Base-by-base conservation (phyloP, 2,888 invertebrate genomes). In the Schizaphis graminum region DNA sequence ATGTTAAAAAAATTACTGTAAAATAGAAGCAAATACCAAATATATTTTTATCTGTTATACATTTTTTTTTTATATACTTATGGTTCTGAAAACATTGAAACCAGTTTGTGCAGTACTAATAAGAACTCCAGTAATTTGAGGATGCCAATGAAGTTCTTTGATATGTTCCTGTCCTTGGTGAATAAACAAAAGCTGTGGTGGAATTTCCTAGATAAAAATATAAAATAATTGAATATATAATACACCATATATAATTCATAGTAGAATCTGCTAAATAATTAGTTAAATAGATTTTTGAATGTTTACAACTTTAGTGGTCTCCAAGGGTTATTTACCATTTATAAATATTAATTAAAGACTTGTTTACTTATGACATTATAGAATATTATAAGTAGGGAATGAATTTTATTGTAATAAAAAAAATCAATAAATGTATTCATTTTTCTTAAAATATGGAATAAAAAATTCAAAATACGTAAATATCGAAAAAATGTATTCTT, bases 101-200 rank as follows among this genome's bases (percentile, higher is more conserved):
- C 99, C 99, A 95, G 98, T 98, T 95, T 98, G 97, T 26, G 99
- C 99, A 56, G 99, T 99, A 94, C 99, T 98, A 89, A 99, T 96
- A 91, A 99, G 97, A 2, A 98, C 97, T 24, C 99, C 99, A 1
- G 99, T 98, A 95, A 99, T 97, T 96, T 99, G 99, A 53, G 97
- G 97, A 96, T 99, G 99, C 99, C 99, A 99, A 96, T 99, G 99
- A 57, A 99, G 96, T 96, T 99, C 99, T 96, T 99, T 99, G 94
- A 99, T 98, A 96, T 99, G 99, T 94, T 97, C 98, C 96, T 99
- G 99, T 86, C 99, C 99, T 96, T 99, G 98, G 96, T 99, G 99
- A 95, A 99, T 98, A 96, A 99, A 99, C 95, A 99, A 96, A 90
- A 99, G 96, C 96, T 99, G 99, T 0, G 99, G 98, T 53, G 99